Percentiles rank a stretch among this genome's conserved stretches.
Conservation (phyloP, 2,113 vertebrate species). For the Pollimyrus isidori region DNA sequence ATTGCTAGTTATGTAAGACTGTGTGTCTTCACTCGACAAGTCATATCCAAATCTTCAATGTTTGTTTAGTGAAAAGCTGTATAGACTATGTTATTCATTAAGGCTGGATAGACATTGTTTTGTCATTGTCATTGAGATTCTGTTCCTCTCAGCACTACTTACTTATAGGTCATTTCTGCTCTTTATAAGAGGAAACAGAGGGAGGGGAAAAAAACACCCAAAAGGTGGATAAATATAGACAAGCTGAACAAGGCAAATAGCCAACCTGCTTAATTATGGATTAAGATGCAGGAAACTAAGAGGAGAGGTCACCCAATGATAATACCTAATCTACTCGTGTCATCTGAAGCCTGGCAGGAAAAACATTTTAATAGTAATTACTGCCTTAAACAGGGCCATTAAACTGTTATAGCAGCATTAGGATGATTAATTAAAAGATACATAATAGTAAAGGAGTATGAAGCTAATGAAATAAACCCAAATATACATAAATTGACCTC, state of each 20-base stretch:
- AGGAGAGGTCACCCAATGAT: background rate
- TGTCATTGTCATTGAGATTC: background rate
- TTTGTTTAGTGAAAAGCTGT: background rate
- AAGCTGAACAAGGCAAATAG: background rate
- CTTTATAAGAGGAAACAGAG: background rate
- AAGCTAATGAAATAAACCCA: background rate
- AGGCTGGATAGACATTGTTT: background rate
- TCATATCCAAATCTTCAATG: background rate
- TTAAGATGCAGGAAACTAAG: background rate
- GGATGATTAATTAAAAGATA: background rate
- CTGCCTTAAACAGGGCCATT: background rate
- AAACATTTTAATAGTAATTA: constrained; percentile 3
- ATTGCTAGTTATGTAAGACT: background rate
- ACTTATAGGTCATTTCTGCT: background rate
- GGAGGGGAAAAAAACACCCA: background rate
- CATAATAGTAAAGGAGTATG: background rate
- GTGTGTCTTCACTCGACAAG: background rate
- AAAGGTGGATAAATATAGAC: background rate
- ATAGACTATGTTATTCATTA: background rate
- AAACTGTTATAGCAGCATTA: background rate
- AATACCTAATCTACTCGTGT: background rate
- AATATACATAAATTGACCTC: background rate
- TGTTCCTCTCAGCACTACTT: background rate
- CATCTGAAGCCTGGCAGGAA: background rate
- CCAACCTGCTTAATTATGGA: background rate